Evolutionary conservation across 2,888 invertebrate species (phyloP).

Genomic region (Ceratothoa steindachneri): DNA sequence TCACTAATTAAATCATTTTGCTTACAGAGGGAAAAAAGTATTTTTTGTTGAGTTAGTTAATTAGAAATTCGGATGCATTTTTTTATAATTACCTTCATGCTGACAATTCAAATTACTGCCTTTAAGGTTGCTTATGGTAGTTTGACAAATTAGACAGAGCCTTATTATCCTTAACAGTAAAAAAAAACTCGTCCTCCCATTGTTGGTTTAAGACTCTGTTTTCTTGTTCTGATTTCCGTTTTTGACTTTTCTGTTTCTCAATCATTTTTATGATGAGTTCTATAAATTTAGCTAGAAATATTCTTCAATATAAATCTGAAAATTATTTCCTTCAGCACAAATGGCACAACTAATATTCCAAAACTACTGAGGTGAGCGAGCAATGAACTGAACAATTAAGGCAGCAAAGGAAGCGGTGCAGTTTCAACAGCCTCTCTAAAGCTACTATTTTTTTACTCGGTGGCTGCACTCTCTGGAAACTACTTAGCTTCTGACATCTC

Average conservation of each 20-base stretch:
- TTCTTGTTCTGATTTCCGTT: neutral
- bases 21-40: neutral
- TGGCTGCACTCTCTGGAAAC: too few species aligned
- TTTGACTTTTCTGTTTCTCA: neutral
- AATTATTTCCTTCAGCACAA: too few species aligned
- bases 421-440: too few species aligned
- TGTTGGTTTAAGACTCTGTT: neutral
- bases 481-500: too few species aligned
- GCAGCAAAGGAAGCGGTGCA: too few species aligned
- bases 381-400: too few species aligned
- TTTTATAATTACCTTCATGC: neutral
- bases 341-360: too few species aligned
- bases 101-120: neutral
- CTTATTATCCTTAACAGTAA: neutral
- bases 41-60: neutral
- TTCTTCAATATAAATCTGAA: too few species aligned
- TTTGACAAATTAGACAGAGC: neutral
- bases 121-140: neutral
- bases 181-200: neutral
- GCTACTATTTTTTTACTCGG: too few species aligned
- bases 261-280: too few species aligned
- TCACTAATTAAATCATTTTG: neutral
- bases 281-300: too few species aligned
- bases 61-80: neutral
- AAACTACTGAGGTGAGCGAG: too few species aligned